Conservation (phyloP, 2,113 vertebrate species). For the Lathamus discolor region DNA sequence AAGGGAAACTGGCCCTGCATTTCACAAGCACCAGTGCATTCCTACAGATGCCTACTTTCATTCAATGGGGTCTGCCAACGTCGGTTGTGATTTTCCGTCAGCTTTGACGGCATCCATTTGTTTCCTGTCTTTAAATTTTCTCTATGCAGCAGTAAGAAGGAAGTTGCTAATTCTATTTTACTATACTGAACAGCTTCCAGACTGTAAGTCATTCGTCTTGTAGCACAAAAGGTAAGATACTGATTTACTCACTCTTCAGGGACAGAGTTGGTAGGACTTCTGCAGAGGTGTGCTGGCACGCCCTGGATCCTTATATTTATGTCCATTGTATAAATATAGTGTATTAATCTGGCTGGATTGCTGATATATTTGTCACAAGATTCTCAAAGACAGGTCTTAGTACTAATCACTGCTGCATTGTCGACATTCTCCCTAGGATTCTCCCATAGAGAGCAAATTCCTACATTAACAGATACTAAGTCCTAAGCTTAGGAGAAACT, state of each 20-base stretch:
- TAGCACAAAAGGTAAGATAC: conserved; percentile 73
- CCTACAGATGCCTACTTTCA: background rate
- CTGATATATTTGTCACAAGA: background rate
- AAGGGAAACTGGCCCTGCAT: background rate
- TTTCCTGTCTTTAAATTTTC: conserved; percentile 8
- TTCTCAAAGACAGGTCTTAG: background rate
- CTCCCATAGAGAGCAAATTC: background rate
- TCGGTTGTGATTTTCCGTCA: conserved; percentile 37
- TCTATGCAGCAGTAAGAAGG: conserved; percentile 10
- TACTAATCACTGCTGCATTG: background rate
- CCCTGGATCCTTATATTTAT: background rate
- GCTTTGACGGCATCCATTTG: background rate
- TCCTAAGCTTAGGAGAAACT: background rate
- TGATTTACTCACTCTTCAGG: conserved; percentile 7
- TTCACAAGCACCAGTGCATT: conserved; percentile 29
- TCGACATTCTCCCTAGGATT: background rate
- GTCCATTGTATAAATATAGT: background rate
- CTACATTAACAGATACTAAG: background rate
- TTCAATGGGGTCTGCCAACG: background rate
- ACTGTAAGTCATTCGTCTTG: conserved; percentile 27
- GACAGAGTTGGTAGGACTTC: background rate
- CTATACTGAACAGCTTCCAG: conserved; percentile 17
- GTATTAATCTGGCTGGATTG: background rate
- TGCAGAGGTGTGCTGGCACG: background rate
- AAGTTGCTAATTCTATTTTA: background rate